These are phyloP conservation scores for Eustalomyia histrio DNA, from an alignment of 2,888 invertebrate genomes.

Conservation along the genomic window DNA sequence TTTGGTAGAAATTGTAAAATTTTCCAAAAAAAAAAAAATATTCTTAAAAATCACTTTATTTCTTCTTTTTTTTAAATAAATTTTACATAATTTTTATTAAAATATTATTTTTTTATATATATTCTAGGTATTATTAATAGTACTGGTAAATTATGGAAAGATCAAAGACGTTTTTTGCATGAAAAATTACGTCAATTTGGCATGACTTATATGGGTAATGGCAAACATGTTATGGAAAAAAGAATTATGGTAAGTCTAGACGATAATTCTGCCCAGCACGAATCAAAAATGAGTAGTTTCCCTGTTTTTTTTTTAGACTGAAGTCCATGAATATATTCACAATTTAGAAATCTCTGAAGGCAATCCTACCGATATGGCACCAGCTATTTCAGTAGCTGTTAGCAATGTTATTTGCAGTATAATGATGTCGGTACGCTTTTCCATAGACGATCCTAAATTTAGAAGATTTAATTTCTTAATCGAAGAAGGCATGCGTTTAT, in stretches of 20 bases:
- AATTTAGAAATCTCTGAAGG: conserved; percentile 84
- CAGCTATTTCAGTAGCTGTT: conserved; percentile 88
- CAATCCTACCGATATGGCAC: conserved; percentile 87
- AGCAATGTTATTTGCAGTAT: conserved; percentile 95
- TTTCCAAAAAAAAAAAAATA: no score
- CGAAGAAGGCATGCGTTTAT: conserved; percentile 93
- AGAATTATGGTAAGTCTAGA: conserved; percentile 87
- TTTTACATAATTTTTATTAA: conserved; percentile 67
- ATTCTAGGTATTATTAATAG: conserved; percentile 91
- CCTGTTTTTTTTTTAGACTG: conserved; percentile 80
- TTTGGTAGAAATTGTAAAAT: no score
- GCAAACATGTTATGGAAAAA: conserved; percentile 90
- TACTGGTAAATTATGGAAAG: conserved; percentile 93
- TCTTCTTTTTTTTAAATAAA: neutral
- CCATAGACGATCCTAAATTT: conserved; percentile 88
- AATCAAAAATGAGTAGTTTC: conserved; percentile 7
- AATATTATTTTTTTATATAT: no score
- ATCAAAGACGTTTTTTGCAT: conserved; percentile 92
- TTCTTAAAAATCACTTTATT: no score
- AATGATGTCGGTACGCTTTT: conserved; percentile 93
- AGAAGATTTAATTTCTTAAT: conserved; percentile 90
- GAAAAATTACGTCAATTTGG: conserved; percentile 91
- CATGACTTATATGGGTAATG: conserved; percentile 91
- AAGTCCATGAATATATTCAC: conserved; percentile 87
- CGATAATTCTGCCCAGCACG: no score